phyloP scores from a whole-genome alignment of 1,140 invertebrate genomes.

The Nautilus pompilius region DNA sequence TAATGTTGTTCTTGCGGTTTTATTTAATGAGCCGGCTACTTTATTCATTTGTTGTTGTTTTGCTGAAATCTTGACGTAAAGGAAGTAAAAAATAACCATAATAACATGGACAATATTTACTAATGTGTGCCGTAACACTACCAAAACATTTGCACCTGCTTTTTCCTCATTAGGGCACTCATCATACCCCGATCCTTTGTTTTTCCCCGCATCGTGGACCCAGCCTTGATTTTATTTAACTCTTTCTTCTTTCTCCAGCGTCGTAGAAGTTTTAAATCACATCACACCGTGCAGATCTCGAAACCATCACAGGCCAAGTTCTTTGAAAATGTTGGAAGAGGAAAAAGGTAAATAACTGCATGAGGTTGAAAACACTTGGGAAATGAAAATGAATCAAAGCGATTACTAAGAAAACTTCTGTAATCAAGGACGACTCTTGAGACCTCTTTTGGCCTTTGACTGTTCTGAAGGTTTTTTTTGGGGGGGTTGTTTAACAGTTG shows the following conservation, averaged over 20 bases:
- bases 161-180: too few relatives aligned
- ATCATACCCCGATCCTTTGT: too few relatives aligned
- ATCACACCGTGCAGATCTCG: constrained; percentile 15
- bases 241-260: constrained; percentile 8
- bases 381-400: not conserved
- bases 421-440: not conserved
- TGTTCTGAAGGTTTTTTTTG: not conserved
- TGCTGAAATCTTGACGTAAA: too few relatives aligned
- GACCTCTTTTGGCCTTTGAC: not conserved
- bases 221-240: too few relatives aligned
- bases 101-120: too few relatives aligned
- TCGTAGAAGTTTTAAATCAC: constrained; percentile 19
- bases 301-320: constrained; percentile 19
- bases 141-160: too few relatives aligned
- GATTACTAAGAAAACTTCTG: not conserved
- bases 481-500: not conserved
- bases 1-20: too few relatives aligned
- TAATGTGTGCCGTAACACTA: too few relatives aligned
- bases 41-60: too few relatives aligned
- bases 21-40: too few relatives aligned
- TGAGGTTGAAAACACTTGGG: not conserved
- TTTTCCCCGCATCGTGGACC: too few relatives aligned
- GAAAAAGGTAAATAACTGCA: constrained; percentile 17
- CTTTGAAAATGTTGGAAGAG: constrained; percentile 16
- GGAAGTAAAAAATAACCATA: too few relatives aligned